Percentiles rank a stretch among this genome's conserved stretches.
These are phyloP conservation scores for Chromoteleia sp. DNA, from an alignment of 2,888 invertebrate genomes.

Conservation along the genomic window DNA sequence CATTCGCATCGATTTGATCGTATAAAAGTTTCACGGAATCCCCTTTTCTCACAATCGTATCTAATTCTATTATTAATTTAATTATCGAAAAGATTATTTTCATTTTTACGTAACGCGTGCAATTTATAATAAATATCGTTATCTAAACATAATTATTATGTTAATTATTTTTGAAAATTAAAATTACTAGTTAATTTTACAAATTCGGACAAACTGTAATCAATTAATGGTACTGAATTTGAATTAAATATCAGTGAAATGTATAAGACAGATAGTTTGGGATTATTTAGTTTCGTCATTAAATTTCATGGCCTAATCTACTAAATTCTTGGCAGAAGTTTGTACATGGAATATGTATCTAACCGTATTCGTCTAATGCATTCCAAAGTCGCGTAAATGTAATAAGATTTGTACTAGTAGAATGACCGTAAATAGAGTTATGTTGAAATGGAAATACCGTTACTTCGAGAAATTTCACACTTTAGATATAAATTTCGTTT, in stretches of 20 bases:
- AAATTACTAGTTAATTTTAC: not conserved
- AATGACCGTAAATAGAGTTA: conserved; percentile 46
- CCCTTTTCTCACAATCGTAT: conserved; percentile 6
- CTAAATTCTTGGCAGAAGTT: conserved; percentile 32
- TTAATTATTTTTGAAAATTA: no score
- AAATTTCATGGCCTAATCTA: conserved; percentile 50
- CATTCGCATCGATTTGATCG: conserved; percentile 52
- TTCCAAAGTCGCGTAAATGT: conserved; percentile 49
- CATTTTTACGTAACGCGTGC: no score
- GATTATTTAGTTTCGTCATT: conserved; percentile 43
- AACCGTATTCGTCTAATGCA: conserved; percentile 58
- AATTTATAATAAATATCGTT: no score
- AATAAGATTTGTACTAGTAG: conserved; percentile 55
- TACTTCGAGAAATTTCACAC: conserved; percentile 24
- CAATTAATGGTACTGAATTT: conserved; percentile 7
- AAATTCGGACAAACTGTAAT: conserved; percentile 8
- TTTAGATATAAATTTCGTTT: conserved; percentile 28
- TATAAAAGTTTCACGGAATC: conserved; percentile 23
- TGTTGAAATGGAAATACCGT: conserved; percentile 22
- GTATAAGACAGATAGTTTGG: conserved; percentile 13
- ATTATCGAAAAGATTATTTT: not conserved
- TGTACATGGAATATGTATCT: conserved; percentile 43
- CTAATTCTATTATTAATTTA: conserved; percentile 14
- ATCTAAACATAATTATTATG: no score
- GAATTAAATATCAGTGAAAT: conserved; percentile 31